A percentile compares a stretch with the other conserved stretches of the same genome.
These are phyloP conservation scores for Scolopax mira DNA, from an alignment of 2,113 vertebrate species.

Conservation along the genomic window DNA sequence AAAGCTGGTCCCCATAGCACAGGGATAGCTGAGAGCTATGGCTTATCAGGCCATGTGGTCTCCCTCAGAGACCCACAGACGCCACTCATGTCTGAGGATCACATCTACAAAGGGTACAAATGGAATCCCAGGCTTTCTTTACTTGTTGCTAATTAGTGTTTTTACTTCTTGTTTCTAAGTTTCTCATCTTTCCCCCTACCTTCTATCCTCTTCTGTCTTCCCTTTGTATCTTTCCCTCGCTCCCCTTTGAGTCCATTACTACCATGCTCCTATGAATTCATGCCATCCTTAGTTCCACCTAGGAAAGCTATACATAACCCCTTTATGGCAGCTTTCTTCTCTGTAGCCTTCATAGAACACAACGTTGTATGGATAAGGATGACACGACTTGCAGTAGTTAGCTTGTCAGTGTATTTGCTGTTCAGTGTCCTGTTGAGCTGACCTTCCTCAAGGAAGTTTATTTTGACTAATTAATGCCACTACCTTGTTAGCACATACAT, in stretches of 20 bases:
- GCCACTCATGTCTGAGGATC: neutral
- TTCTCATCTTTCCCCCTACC: neutral
- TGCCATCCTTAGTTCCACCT: neutral
- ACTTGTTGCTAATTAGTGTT: neutral
- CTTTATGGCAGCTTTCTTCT: neutral
- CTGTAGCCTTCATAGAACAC: neutral
- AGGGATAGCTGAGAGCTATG: neutral
- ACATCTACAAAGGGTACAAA: neutral
- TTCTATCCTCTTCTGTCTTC: neutral
- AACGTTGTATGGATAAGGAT: fast-evolving
- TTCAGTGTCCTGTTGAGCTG: too few relatives aligned
- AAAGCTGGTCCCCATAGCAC: neutral
- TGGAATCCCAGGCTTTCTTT: neutral
- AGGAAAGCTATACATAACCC: neutral
- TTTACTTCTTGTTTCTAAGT: neutral
- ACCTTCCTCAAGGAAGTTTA: neutral
- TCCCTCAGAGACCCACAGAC: neutral
- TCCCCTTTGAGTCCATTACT: neutral
- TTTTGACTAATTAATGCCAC: neutral
- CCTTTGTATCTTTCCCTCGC: neutral
- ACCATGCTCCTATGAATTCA: neutral
- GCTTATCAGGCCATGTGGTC: neutral
- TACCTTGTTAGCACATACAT: neutral
- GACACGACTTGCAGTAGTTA: fast-evolving
- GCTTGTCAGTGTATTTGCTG: neutral